A percentile compares a stretch with the other conserved stretches of the same genome.
These are phyloP conservation scores for Phalangium opilio DNA, from an alignment of 2,888 invertebrate genomes.

Conservation along the genomic window DNA sequence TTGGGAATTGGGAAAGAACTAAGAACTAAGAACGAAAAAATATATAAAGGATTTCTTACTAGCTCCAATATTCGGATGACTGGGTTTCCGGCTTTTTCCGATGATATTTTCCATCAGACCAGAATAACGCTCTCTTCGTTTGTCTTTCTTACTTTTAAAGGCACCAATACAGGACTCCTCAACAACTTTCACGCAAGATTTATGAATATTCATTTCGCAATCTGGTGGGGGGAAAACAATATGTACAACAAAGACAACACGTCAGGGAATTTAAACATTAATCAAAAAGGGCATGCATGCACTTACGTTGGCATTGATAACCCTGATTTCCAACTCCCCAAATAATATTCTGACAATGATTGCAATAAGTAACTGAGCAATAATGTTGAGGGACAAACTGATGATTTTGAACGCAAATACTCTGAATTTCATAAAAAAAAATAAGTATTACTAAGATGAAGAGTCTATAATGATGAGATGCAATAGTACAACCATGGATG, in stretches of 20 bases:
- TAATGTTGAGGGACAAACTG: slow-evolving; percentile 76
- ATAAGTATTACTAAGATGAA: neutral
- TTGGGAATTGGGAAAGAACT: too few relatives aligned
- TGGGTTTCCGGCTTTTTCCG: slow-evolving; percentile 21
- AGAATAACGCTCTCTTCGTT: slow-evolving; percentile 18
- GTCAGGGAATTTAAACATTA: neutral
- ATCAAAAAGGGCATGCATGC: neutral
- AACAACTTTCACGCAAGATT: slow-evolving; percentile 57
- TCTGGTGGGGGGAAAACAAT: slow-evolving; percentile 37
- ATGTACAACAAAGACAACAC: neutral
- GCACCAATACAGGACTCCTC: slow-evolving; percentile 69
- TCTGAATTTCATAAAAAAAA: slow-evolving; percentile 22
- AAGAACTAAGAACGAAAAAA: too few relatives aligned
- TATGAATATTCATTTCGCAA: slow-evolving; percentile 75
- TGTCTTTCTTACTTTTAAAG: slow-evolving; percentile 25
- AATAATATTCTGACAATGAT: slow-evolving; percentile 78
- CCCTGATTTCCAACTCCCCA: slow-evolving; percentile 95
- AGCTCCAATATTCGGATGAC: slow-evolving; percentile 21
- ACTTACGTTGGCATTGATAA: slow-evolving; percentile 77
- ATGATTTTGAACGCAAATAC: slow-evolving; percentile 72
- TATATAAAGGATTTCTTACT: slow-evolving; percentile 15
- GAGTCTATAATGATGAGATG: neutral
- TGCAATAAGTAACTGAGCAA: slow-evolving; percentile 76
- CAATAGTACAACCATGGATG: too few relatives aligned
- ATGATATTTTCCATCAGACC: slow-evolving; percentile 21